Evolutionary conservation across 1,140 invertebrate genomes (phyloP).

Genomic region (Brachionus manjavacas): DNA sequence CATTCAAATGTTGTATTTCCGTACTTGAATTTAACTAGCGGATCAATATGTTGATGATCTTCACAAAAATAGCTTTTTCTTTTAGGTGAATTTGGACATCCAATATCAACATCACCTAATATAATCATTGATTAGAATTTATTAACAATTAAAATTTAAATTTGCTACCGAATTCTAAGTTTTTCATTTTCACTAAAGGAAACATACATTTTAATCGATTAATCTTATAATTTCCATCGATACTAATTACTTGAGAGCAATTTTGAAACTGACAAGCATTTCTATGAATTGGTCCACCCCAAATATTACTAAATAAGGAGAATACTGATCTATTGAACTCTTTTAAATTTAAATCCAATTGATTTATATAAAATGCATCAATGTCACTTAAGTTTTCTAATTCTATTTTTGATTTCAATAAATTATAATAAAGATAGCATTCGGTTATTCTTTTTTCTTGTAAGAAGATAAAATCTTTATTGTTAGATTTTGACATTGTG

Average conservation of each 20-base stretch:
- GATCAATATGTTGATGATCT: neutral
- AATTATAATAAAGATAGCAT: neutral
- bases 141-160: neutral
- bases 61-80: conserved; percentile 8
- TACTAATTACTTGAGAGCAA: neutral
- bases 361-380: neutral
- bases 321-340: neutral
- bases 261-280: neutral
- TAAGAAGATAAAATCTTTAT: neutral
- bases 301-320: neutral
- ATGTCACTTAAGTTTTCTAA: neutral
- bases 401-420: neutral
- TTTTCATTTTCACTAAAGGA: neutral
- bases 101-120: neutral
- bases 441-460: neutral
- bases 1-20: neutral
- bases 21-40: neutral
- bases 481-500: neutral
- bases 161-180: neutral
- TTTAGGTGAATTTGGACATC: neutral
- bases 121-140: neutral
- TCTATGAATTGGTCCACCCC: neutral
- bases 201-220: neutral
- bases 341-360: neutral
- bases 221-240: neutral